Base-by-base conservation (phyloP, 2,797 vertebrate genomes). In the Rhinella marina region DNA sequence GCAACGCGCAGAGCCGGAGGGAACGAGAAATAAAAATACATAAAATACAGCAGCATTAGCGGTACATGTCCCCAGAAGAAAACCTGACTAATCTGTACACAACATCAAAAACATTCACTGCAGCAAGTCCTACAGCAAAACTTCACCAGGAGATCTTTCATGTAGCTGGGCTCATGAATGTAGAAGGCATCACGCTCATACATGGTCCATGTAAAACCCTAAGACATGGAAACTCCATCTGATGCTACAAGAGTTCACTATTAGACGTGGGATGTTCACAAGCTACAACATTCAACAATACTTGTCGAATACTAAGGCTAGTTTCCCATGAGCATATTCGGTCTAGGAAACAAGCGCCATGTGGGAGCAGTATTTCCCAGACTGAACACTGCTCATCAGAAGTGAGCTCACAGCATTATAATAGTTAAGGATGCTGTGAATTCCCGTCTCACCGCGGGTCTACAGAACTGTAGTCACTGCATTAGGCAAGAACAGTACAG, bases 11-110 rank as follows among this genome's bases (percentile, higher is more conserved):
- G 70, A 73, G 81, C 88, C 88, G 80, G 85, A 87, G 88, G 88
- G 84, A 89, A 83, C 21, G 59, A 76, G 80, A 87, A 85, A 89
- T 86, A 89, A 84, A 89, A 89, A 89, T 82, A 89, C 80, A 86
- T 82, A 82, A 89, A 83, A 89, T 83, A 78, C 83, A 84, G 85
- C 88, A 87, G 64, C 88, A 86, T 87, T 89, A 89, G 88, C 81
- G 84, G 87, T 87, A 89, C 41, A 86, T 9, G 14, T 56, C 48
- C 80, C 62, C 80, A 83, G 75, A 82, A 89, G 68, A 78, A 87
- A 54, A 73, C 80, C 29, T 19, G 25, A 83, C 61, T 78, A 88
- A 89, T 86, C 57, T 56, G 48, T 48, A 48, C 52, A 70, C 17
- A 54, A 84, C 78, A 61, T 54, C 84, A 89, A 86, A 82, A 82